A percentile compares a stretch with the other conserved stretches of the same genome.
These are phyloP conservation scores for Plebejus anna DNA, from an alignment of 2,888 invertebrate species.

Conservation along the genomic window DNA sequence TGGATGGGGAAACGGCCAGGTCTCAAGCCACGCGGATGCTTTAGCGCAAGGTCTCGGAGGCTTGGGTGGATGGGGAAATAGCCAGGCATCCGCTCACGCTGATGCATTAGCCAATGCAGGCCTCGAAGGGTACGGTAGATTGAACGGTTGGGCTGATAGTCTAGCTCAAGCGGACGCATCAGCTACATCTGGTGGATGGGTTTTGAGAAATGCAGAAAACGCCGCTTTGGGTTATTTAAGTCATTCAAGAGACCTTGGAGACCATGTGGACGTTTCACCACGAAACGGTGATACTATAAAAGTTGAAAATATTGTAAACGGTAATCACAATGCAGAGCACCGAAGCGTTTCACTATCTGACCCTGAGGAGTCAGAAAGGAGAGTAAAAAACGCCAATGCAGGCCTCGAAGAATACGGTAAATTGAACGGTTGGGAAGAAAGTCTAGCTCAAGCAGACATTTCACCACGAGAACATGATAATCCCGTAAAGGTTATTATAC, in stretches of 20 bases:
- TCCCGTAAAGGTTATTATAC: background rate
- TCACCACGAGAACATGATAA: background rate
- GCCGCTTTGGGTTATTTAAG: slow-evolving; percentile 32
- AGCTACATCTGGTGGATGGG: background rate
- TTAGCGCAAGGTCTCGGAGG: slow-evolving; percentile 27
- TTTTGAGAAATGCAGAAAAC: slow-evolving; percentile 23
- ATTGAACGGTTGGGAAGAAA: no score
- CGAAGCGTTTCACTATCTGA: background rate
- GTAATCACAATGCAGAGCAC: background rate
- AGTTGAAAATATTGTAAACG: background rate
- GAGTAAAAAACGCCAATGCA: background rate
- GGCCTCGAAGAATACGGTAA: no score
- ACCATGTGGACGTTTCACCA: background rate
- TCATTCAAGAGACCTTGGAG: slow-evolving; percentile 30
- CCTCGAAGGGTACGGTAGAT: slow-evolving; percentile 28
- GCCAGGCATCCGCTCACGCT: slow-evolving; percentile 29
- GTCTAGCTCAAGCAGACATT: background rate
- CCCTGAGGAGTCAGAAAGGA: background rate
- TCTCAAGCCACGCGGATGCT: slow-evolving; percentile 34
- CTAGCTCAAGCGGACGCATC: slow-evolving; percentile 11
- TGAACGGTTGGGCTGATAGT: slow-evolving; percentile 31
- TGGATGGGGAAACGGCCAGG: background rate
- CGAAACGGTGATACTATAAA: background rate
- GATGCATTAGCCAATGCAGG: slow-evolving; percentile 37
- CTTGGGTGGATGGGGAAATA: slow-evolving; percentile 32